Base-by-base conservation (phyloP, 2,797 vertebrate species). In the Spinibarbus caldwelli region DNA sequence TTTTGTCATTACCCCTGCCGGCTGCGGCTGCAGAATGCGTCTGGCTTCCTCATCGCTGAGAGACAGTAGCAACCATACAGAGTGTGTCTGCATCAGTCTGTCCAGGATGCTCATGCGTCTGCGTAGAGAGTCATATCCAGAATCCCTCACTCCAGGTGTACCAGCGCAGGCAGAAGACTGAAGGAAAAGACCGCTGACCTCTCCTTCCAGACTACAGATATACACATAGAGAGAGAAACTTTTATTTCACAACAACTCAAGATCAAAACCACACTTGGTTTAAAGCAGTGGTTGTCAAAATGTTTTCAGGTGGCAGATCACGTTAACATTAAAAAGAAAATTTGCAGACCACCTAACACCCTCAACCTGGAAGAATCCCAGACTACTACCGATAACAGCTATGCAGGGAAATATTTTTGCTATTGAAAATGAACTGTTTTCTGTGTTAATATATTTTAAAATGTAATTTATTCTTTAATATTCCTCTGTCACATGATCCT, bases 101-200 rank as follows among this genome's bases (percentile, higher is more conserved):
- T 99, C 97, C 91, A 99, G 85, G 80, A 99, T 93, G 81, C 97
- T 98, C 79, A 98, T 95, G 82, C 95, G 96, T 86, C 95, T 95
- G 66, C 94, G 96, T 26, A 97, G 92, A 64, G 97, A 98, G 89
- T 98, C 97, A 14, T 98, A 99, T 86, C 97, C 97, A 0, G 97
- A 98, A 90, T 99, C 97, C 77, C 97, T 95, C 0, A 93, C 94
- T 11, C 95, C 94, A 17, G 91, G 85, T 49, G 94, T 94, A 45
- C 91, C 89, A 0, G 83, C 38, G 19, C 91, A 90, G 17, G 93
- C 90, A 2, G 81, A 91, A 12, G 86, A 94, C 88, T 96, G 96
- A 3, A 95, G 85, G 90, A 93, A 95, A 78, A 95, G 91, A 72
- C 95, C 92, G 21, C 93, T 96, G 91, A 97, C 95, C 86, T 97